Percentiles rank a stretch among this genome's conserved stretches.
Evolutionary conservation across 2,113 vertebrate genomes (phyloP).

Genomic region (Chaetodon trifascialis): DNA sequence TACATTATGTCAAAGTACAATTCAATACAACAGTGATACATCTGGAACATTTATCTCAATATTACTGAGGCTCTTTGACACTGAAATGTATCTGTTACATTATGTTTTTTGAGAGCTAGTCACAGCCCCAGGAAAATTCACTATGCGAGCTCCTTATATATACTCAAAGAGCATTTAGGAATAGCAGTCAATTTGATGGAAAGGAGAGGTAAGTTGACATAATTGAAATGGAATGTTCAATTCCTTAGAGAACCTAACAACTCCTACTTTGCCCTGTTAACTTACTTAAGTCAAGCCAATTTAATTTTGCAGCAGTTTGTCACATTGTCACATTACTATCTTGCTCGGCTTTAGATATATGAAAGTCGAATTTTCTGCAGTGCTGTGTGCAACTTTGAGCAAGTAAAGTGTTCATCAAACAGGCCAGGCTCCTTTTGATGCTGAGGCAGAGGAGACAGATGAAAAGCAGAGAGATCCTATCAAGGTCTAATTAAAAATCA

Average conservation of each 20-base stretch:
- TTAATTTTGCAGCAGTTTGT: constrained; percentile 65
- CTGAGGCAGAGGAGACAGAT: constrained; percentile 71
- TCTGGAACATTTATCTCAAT: not conserved
- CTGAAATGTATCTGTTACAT: not conserved
- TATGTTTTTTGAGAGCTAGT: not conserved
- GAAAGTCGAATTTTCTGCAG: constrained; percentile 71
- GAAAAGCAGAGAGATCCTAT: constrained; percentile 80
- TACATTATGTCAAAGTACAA: not conserved
- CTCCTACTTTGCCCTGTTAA: constrained; percentile 61
- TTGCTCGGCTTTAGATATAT: constrained; percentile 63
- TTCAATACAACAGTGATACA: not conserved
- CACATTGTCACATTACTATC: constrained; percentile 61
- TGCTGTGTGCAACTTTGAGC: constrained; percentile 67
- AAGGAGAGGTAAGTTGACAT: constrained; percentile 31
- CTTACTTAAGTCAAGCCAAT: constrained; percentile 56
- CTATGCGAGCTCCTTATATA: not conserved
- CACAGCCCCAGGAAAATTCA: not conserved
- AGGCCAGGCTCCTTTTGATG: constrained; percentile 75
- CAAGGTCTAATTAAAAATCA: constrained; percentile 81
- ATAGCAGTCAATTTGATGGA: constrained; percentile 21
- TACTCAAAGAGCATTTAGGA: not conserved
- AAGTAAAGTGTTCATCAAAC: constrained; percentile 77
- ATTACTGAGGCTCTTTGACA: not conserved
- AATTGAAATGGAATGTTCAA: constrained; percentile 41
- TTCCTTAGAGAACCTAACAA: constrained; percentile 36